Conservation (phyloP, 1,140 invertebrate genomes). For the Cecropterus lyciades region DNA sequence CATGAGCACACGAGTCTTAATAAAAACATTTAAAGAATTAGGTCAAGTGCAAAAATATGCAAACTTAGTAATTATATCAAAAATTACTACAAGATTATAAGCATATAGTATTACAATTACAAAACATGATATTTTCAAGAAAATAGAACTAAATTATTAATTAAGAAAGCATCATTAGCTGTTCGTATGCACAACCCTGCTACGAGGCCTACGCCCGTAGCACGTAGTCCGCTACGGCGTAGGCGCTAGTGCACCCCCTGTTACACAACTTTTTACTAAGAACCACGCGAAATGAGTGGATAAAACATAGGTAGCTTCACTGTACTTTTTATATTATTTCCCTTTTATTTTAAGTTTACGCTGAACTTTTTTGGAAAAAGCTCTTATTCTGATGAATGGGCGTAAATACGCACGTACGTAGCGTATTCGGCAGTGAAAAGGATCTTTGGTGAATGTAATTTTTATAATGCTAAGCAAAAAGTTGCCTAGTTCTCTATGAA, state of each 20-base stretch:
- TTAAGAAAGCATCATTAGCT: constrained; percentile 27
- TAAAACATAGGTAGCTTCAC: constrained; percentile 78
- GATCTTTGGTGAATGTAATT: constrained; percentile 36
- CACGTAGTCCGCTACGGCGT: constrained; percentile 65
- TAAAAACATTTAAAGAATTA: too few relatives aligned
- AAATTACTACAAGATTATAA: too few relatives aligned
- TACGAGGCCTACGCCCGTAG: constrained; percentile 54
- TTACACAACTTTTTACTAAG: constrained; percentile 78
- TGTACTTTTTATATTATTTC: constrained; percentile 27
- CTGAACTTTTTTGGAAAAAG: constrained; percentile 18
- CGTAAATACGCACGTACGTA: constrained; percentile 31
- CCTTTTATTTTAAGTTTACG: constrained; percentile 19
- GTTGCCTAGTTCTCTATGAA: constrained; percentile 24
- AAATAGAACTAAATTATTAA: constrained; percentile 13
- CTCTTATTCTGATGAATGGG: constrained; percentile 28
- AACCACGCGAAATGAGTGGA: constrained; percentile 79
- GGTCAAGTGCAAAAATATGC: too few relatives aligned
- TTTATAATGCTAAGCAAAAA: constrained; percentile 35
- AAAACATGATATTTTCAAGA: too few relatives aligned
- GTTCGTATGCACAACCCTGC: constrained; percentile 51
- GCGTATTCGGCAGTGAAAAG: constrained; percentile 14
- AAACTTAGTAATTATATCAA: too few relatives aligned
- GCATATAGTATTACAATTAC: too few relatives aligned
- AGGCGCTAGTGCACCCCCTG: constrained; percentile 73
- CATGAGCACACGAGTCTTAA: too few relatives aligned